phyloP scores from a whole-genome alignment of 2,888 invertebrate species.

The Temnothorax rugatulus region DNA sequence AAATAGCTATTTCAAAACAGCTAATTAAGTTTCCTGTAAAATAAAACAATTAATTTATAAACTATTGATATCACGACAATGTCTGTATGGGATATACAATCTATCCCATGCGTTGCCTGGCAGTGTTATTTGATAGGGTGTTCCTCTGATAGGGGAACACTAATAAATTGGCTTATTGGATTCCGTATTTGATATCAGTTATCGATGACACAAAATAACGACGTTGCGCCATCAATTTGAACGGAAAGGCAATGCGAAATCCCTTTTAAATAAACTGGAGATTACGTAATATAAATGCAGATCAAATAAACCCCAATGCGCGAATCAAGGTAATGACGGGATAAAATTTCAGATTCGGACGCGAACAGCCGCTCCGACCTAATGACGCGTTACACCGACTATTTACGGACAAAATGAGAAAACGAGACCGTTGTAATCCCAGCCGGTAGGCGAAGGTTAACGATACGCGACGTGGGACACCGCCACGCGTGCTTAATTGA shows the following conservation, averaged over 20 bases:
- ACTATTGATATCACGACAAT: background rate
- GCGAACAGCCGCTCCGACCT: background rate
- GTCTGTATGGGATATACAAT: constrained; percentile 8
- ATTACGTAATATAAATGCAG: constrained; percentile 13
- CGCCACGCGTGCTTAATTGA: constrained; percentile 39
- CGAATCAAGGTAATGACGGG: background rate
- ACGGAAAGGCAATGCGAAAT: background rate
- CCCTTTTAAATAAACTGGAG: constrained; percentile 5
- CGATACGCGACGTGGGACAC: constrained; percentile 36
- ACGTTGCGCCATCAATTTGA: constrained; percentile 20
- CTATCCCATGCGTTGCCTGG: background rate
- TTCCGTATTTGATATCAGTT: constrained; percentile 21
- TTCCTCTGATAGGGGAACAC: background rate
- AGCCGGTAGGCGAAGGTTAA: constrained; percentile 31
- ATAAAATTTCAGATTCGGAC: background rate
- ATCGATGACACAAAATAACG: constrained; percentile 30
- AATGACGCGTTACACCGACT: constrained; percentile 17
- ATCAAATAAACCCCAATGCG: background rate
- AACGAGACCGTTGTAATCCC: constrained; percentile 8
- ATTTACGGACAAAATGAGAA: constrained; percentile 13
- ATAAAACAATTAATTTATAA: constrained; percentile 30
- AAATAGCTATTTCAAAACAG: background rate
- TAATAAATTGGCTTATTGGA: constrained; percentile 43
- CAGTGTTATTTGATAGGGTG: background rate
- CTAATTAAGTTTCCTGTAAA: background rate